phyloP scores from a whole-genome alignment of 2,888 invertebrate species.

The Agrochola lychnidis region DNA sequence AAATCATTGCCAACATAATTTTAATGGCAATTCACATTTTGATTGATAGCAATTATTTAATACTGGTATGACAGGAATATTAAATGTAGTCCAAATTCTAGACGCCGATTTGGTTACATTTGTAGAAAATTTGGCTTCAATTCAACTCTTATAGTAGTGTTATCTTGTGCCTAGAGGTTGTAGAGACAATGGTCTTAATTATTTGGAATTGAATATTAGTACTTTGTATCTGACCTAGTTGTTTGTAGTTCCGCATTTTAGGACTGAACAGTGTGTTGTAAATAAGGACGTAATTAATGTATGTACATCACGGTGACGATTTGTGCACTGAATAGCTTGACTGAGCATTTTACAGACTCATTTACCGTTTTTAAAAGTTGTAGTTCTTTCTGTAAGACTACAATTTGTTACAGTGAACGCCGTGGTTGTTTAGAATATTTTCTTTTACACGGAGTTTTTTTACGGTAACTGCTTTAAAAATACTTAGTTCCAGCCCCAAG shows the following conservation, averaged over 20 bases:
- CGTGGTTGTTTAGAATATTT: not conserved
- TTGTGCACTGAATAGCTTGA: not conserved
- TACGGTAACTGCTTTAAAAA: slow-evolving; percentile 17
- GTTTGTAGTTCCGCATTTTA: slow-evolving; percentile 11
- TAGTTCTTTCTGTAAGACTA: not conserved
- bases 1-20: slow-evolving; percentile 49
- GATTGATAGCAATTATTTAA: slow-evolving; percentile 59
- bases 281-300: not conserved
- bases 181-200: slow-evolving; percentile 31
- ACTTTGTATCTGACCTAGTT: slow-evolving; percentile 20
- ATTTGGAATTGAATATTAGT: slow-evolving; percentile 38
- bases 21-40: slow-evolving; percentile 41
- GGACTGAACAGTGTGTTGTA: not conserved
- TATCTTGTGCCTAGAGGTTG: slow-evolving; percentile 30
- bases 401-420: not conserved
- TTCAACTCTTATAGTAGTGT: slow-evolving; percentile 49
- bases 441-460: not conserved
- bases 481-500: not conserved
- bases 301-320: not conserved
- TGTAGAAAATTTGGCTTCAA: slow-evolving; percentile 55
- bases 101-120: slow-evolving; percentile 56
- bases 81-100: slow-evolving; percentile 35
- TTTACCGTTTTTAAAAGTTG: not conserved
- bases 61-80: slow-evolving; percentile 43
- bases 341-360: not conserved